A percentile compares a stretch with the other conserved stretches of the same genome.
Conservation (phyloP, 2,113 vertebrate species). For the Xerus inauris region DNA sequence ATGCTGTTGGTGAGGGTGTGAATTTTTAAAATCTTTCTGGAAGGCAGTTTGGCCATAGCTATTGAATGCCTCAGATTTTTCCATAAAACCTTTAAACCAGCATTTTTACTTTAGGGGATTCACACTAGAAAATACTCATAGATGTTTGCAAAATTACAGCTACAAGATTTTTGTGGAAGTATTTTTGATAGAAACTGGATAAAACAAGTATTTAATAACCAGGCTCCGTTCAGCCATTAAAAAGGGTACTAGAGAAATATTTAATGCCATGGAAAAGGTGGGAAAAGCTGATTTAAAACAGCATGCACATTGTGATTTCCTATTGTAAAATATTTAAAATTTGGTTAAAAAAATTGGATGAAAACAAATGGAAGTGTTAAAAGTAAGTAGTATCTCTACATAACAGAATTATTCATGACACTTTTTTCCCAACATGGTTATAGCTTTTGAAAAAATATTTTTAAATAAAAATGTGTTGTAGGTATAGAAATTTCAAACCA, state of each 20-base stretch:
- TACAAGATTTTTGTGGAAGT: constrained; percentile 63
- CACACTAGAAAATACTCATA: constrained; percentile 64
- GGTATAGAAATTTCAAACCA: neutral
- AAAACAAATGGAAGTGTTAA: constrained; percentile 52
- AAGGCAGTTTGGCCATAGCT: constrained; percentile 63
- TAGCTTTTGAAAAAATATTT: neutral
- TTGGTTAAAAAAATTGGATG: neutral
- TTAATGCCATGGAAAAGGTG: constrained; percentile 52
- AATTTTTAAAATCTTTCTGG: constrained; percentile 67
- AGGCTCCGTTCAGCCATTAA: constrained; percentile 63
- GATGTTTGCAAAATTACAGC: constrained; percentile 66
- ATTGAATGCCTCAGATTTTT: constrained; percentile 58
- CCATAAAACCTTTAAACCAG: constrained; percentile 68
- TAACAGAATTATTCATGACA: neutral
- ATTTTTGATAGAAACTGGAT: constrained; percentile 62
- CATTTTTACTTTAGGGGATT: constrained; percentile 68
- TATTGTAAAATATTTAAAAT: constrained; percentile 17
- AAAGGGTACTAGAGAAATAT: constrained; percentile 60
- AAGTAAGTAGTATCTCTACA: neutral
- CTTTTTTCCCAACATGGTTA: constrained; percentile 18
- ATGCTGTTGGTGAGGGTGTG: constrained; percentile 61
- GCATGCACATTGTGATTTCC: neutral
- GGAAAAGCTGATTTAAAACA: constrained; percentile 44
- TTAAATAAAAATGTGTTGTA: neutral
- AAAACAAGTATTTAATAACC: constrained; percentile 71